These are phyloP conservation scores for Myrmophylax atrothorax DNA, from an alignment of 2,113 vertebrate genomes.

Conservation along the genomic window DNA sequence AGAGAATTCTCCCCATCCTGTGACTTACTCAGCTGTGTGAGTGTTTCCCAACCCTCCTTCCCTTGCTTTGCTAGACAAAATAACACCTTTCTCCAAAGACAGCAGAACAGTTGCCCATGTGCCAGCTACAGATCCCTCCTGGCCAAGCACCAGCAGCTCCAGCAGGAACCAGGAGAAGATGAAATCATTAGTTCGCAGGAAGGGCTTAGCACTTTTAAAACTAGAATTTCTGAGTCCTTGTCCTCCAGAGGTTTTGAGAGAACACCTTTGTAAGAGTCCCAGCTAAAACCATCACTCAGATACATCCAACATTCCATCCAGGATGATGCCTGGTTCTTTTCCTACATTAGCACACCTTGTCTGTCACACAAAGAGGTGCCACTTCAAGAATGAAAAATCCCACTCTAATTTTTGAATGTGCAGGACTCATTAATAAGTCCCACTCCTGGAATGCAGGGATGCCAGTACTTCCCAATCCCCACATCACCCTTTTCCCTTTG, in stretches of 20 bases:
- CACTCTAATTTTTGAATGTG: background rate
- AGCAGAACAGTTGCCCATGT: background rate
- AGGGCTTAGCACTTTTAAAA: background rate
- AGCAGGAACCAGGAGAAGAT: background rate
- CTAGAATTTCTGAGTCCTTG: background rate
- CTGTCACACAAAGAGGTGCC: background rate
- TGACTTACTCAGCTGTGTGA: rapidly evolving
- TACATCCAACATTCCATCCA: too few species aligned
- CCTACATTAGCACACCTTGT: background rate
- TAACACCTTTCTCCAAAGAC: background rate
- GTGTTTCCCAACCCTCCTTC: background rate
- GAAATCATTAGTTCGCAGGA: background rate
- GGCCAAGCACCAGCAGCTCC: background rate
- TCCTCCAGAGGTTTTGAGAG: background rate
- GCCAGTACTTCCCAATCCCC: background rate
- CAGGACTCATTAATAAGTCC: background rate
- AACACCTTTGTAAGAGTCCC: background rate
- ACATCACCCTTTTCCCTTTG: background rate
- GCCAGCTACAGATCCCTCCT: background rate
- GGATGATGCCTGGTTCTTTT: background rate
- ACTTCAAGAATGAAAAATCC: background rate
- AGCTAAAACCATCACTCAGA: background rate
- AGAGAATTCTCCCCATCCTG: background rate
- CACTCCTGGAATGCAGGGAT: background rate
- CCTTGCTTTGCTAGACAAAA: background rate